Evolutionary conservation across 1,140 invertebrate genomes (phyloP).

Genomic region (Maconellicoccus hirsutus): DNA sequence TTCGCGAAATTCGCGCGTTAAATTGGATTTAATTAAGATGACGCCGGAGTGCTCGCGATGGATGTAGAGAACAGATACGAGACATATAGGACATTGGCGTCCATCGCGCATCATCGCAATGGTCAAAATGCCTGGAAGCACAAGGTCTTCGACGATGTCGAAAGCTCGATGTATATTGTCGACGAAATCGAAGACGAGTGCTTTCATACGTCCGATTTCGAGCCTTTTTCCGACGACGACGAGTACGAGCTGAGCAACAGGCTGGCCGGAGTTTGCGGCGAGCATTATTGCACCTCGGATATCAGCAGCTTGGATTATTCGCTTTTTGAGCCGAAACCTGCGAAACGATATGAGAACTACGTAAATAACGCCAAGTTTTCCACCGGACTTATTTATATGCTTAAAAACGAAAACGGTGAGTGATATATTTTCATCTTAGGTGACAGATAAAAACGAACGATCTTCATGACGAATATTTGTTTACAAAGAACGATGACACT

Average conservation of each 20-base stretch:
- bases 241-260: not conserved
- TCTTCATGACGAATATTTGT: not conserved
- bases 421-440: no score
- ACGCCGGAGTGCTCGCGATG: not conserved
- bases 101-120: not conserved
- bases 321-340: not conserved
- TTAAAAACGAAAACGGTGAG: not conserved
- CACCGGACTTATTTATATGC: not conserved
- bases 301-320: constrained; percentile 12
- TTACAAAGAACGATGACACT: no score
- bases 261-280: not conserved
- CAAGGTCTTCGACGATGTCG: not conserved
- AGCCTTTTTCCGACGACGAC: constrained; percentile 15
- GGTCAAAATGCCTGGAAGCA: not conserved
- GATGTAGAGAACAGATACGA: not conserved
- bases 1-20: not conserved
- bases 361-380: not conserved
- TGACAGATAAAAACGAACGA: not conserved
- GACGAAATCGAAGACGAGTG: constrained; percentile 12
- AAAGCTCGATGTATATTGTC: not conserved
- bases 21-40: not conserved
- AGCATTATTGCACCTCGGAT: not conserved
- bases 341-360: not conserved
- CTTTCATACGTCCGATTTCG: constrained; percentile 15
- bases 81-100: constrained; percentile 2